A percentile compares a stretch with the other conserved stretches of the same genome.
These are phyloP conservation scores for Epinephelus lanceolatus DNA, from an alignment of 2,113 vertebrate genomes.

Conservation along the genomic window DNA sequence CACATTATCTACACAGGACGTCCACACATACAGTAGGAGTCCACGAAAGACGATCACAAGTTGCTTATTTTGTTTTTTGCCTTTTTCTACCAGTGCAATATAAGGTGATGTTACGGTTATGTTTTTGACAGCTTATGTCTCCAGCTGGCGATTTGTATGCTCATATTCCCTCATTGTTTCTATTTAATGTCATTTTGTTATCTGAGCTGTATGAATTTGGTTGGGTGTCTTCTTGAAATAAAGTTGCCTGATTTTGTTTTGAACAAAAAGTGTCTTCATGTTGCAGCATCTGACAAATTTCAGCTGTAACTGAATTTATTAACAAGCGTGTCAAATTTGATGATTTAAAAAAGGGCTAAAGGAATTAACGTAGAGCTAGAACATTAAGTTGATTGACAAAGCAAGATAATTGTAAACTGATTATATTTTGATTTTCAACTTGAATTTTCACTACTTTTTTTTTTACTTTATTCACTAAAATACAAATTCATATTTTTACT, in stretches of 20 bases:
- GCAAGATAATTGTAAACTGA: too few relatives aligned
- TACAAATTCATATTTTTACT: too few relatives aligned
- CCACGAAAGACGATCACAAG: conserved; percentile 23
- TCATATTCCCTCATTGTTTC: conserved; percentile 22
- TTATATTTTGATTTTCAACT: too few relatives aligned
- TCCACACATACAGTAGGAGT: background rate
- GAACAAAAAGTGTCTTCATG: background rate
- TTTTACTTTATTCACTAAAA: too few relatives aligned
- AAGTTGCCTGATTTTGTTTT: conserved; percentile 66
- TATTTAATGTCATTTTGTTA: conserved; percentile 46
- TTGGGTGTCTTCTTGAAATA: conserved; percentile 52
- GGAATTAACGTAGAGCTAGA: too few relatives aligned
- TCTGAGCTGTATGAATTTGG: conserved; percentile 26
- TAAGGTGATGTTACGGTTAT: conserved; percentile 14
- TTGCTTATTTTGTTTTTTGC: conserved; percentile 38
- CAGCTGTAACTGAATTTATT: too few relatives aligned
- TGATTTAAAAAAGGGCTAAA: too few relatives aligned
- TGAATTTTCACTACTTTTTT: too few relatives aligned
- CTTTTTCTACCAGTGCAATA: conserved; percentile 60
- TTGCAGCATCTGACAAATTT: too few relatives aligned
- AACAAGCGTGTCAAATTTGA: too few relatives aligned
- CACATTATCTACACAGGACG: background rate
- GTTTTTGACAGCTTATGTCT: background rate
- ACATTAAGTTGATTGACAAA: too few relatives aligned
- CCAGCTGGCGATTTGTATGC: conserved; percentile 22